Conservation (phyloP, 2,888 invertebrate genomes). For the Orthosia gothica region DNA sequence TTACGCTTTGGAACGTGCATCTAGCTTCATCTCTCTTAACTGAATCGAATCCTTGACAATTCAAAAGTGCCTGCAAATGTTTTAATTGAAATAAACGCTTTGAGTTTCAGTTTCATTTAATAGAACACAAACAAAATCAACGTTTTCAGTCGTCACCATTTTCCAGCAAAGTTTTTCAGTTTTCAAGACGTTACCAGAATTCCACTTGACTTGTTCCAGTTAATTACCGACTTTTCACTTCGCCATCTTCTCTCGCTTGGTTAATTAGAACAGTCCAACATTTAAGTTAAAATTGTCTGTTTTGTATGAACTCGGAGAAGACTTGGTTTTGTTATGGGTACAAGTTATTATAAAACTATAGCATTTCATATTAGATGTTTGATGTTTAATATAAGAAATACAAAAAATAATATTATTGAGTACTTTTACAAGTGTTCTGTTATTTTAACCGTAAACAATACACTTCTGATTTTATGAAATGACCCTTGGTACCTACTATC, state of each 20-base stretch:
- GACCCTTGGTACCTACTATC: no score
- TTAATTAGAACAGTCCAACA: conserved; percentile 54
- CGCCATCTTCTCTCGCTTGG: conserved; percentile 64
- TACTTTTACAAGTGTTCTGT: no score
- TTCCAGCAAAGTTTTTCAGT: background rate
- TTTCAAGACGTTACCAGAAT: conserved; percentile 26
- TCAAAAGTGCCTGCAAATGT: no score
- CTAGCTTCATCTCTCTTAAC: no score
- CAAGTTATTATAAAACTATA: conserved; percentile 4
- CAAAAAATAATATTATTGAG: background rate
- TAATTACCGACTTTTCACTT: conserved; percentile 75
- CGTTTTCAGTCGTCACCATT: background rate
- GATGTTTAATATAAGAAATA: no score
- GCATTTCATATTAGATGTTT: background rate
- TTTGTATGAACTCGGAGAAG: conserved; percentile 12
- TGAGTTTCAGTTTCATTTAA: background rate
- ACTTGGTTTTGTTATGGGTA: conserved; percentile 6
- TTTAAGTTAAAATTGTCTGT: conserved; percentile 45
- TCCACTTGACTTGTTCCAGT: conserved; percentile 62
- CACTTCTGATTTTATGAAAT: no score
- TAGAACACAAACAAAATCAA: background rate
- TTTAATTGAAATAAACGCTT: background rate
- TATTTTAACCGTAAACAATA: no score
- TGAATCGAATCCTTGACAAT: no score
- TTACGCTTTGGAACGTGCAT: no score